Evolutionary conservation across 1,140 invertebrate species (phyloP).

Genomic region (Macrocentrus cingulum): DNA sequence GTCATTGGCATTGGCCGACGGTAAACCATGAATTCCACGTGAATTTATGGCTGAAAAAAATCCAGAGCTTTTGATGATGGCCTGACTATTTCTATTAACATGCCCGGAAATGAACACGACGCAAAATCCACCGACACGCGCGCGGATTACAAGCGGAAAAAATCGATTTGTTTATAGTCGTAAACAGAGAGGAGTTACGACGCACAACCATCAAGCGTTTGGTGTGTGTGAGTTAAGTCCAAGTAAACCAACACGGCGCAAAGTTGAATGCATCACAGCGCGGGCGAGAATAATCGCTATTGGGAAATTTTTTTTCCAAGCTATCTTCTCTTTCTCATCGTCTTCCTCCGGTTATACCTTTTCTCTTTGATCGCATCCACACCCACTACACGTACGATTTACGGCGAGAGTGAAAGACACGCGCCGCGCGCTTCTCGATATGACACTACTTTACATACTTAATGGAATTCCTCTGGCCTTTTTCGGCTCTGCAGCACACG

Average conservation of each 20-base stretch:
- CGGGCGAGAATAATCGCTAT: slow-evolving; percentile 30
- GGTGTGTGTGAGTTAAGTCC: too few relatives aligned
- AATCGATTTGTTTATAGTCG: slow-evolving; percentile 26
- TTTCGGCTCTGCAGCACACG: background rate
- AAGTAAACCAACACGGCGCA: too few relatives aligned
- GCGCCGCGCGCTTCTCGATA: slow-evolving; percentile 33
- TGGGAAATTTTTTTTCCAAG: slow-evolving; percentile 37
- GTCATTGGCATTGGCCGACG: background rate
- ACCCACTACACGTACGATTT: slow-evolving; percentile 47
- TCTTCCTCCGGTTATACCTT: background rate
- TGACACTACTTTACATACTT: slow-evolving; percentile 37
- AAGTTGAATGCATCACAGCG: background rate
- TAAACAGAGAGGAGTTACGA: slow-evolving; percentile 38
- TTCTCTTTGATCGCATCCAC: slow-evolving; percentile 8
- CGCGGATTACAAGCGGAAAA: background rate
- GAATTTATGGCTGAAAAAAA: background rate
- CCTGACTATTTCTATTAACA: too few relatives aligned
- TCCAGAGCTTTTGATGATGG: background rate
- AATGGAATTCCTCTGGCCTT: slow-evolving; percentile 33
- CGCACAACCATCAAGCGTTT: slow-evolving; percentile 7
- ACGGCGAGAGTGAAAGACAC: slow-evolving; percentile 42
- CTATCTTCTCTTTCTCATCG: background rate
- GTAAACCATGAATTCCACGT: background rate
- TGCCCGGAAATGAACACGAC: background rate
- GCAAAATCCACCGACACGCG: slow-evolving; percentile 4